Base-by-base conservation (phyloP, 1,140 invertebrate genomes). In the Orius laevigatus region DNA sequence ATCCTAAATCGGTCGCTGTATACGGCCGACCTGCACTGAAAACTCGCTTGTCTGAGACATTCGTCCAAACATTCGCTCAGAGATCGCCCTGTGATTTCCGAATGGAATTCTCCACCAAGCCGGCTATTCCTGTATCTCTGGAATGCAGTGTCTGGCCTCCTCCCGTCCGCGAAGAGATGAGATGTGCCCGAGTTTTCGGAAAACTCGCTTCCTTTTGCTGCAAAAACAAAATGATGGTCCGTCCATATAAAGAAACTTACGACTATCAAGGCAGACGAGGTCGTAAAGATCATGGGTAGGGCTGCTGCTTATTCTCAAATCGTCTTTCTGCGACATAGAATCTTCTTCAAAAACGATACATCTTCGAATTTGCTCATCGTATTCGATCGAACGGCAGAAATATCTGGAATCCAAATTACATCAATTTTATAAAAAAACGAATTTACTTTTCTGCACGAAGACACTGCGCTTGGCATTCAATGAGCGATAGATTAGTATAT, bases 341-440 rank as follows among this genome's bases (percentile, higher is more conserved):
- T 91, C 86, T 63, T 92, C 87, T 62, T 89, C 85, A 1, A 83
- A 88, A 6, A 91, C 70, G 4, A 84, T 78, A 54, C 88, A 92
- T 48, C 82, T 76, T 52, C 77, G 74, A 1, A 80, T 84, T 66
- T 84, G 78, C 51, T 86, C 82, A 57, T 91, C 84, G 59, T 84
- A 90, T 58, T 88, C 84, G n/a, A 91, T 78, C 5, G 86, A 87
- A 16, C 85, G 78, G 61, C 85, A 90, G 56, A 87, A 86, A 61
- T 88, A 82, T 60, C 79, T 81, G 55, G 33, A 64, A n/a, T n/a
- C n/a, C n/a, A n/a, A n/a, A n/a, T n/a, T n/a, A n/a, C n/a, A n/a
- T n/a, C n/a, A n/a, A n/a, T n/a, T n/a, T n/a, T n/a, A n/a, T n/a
- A n/a, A 62, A 40, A 41, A 10, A 50, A 40, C 5, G 10, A 36